These are phyloP conservation scores for Leptopterna dolabrata DNA, from an alignment of 2,888 invertebrate species.

Conservation along the genomic window DNA sequence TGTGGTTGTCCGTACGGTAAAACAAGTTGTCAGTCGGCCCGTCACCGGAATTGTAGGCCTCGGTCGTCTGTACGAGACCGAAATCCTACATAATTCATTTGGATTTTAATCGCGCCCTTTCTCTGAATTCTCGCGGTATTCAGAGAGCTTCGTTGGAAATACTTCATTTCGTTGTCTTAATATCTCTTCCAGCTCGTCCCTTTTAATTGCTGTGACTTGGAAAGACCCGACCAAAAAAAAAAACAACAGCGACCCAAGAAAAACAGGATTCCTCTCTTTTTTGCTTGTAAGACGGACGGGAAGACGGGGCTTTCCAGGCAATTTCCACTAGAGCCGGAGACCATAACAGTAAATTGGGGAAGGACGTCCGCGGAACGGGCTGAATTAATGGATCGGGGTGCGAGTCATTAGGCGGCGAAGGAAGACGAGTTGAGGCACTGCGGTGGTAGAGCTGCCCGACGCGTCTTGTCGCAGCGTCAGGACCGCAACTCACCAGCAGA, in stretches of 20 bases:
- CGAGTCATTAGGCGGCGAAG: not conserved
- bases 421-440: conserved; percentile 3
- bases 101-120: no score
- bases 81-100: no score
- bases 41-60: no score
- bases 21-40: no score
- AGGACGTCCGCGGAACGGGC: conserved; percentile 34
- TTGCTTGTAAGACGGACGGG: not conserved
- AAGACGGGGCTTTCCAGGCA: conserved; percentile 28
- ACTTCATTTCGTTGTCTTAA: not conserved
- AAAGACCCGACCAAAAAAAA: no score
- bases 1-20: no score
- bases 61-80: no score
- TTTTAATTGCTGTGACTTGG: not conserved
- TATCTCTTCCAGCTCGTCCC: not conserved
- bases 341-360: conserved; percentile 34
- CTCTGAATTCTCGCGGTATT: no score
- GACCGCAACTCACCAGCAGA: not conserved
- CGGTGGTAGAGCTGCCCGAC: not conserved
- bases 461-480: not conserved
- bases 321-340: conserved; percentile 26
- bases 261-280: not conserved
- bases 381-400: conserved; percentile 32
- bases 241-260: not conserved
- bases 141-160: not conserved